Conservation (phyloP, 1,140 invertebrate species). For the Cyrtorhinus lividipennis region DNA sequence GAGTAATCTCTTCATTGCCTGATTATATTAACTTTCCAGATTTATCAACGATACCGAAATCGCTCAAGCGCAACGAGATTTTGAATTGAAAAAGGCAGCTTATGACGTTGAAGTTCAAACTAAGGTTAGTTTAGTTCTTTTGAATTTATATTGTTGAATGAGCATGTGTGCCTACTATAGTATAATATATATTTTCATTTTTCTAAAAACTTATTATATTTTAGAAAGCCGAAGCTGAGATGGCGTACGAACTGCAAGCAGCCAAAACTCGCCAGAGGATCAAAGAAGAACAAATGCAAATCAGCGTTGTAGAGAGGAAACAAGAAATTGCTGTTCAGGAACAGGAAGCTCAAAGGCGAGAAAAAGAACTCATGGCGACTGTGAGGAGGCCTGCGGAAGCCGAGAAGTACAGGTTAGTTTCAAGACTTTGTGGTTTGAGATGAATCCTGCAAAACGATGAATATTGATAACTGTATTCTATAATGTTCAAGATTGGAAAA, state of each 20-base stretch:
- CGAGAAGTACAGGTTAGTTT: conserved; percentile 63
- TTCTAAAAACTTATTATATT: conserved; percentile 18
- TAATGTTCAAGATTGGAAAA: conserved; percentile 60
- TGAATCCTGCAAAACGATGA: too few relatives aligned
- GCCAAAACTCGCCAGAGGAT: conserved; percentile 92
- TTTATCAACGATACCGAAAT: conserved; percentile 92
- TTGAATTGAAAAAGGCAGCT: conserved; percentile 91
- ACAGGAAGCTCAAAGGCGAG: conserved; percentile 70
- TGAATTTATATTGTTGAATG: neutral
- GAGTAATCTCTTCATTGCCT: neutral
- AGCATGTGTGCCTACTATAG: too few relatives aligned
- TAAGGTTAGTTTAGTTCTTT: conserved; percentile 40
- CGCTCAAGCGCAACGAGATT: conserved; percentile 88
- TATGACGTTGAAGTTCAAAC: conserved; percentile 96
- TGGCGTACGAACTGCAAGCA: conserved; percentile 87
- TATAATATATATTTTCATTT: neutral
- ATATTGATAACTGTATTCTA: too few relatives aligned
- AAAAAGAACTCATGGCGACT: conserved; percentile 80
- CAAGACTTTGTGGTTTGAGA: too few relatives aligned
- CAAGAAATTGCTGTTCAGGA: conserved; percentile 86
- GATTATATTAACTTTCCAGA: conserved; percentile 31
- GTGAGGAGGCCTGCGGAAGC: conserved; percentile 83
- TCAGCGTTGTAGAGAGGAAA: conserved; percentile 79
- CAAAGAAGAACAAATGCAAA: conserved; percentile 94
- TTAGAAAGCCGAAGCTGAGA: conserved; percentile 79